Base-by-base conservation (phyloP, 2,888 invertebrate species). In the Coleophora deauratella region DNA sequence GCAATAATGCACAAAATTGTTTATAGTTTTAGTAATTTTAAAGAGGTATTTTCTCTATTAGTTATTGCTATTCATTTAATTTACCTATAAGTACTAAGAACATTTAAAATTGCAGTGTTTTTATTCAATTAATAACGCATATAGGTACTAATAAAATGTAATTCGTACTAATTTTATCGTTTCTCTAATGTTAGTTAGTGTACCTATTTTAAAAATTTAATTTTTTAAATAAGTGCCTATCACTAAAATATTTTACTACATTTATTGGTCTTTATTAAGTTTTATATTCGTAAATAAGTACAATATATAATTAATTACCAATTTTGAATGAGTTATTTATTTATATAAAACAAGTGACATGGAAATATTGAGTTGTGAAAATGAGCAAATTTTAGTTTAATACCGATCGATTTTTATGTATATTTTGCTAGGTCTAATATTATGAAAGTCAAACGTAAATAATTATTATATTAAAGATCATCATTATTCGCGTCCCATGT, bases 211-310 rank as follows among this genome's bases (percentile, higher is more conserved):
- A 68, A 62, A 57, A 57, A 59, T 56, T 56, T 58, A 66, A 67
- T 63, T 58, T 56, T 65, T 70, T 74, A 72, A 51, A 74, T 72
- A 21, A 6, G 3, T 21, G 3, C 6, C 21, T 21, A 21, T 21
- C 6, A 21, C 3, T 21, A 21, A 74, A 74, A 74, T 73, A 72
- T 63, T 74, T 76, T 72, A 78, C 71, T 64, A 53, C 65, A 62
- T 21, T 73, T 78, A 78, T 82, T 82, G 82, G 82, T 82, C 82
- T 66, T 78, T 77, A 75, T 79, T 73, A 77, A 72, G 66, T 46
- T 59, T 59, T 51, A 52, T 47, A 27, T 68, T 65, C 21, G 21
- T 62, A 63, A 58, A 59, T 55, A 59, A 56, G n/a, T n/a, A n/a
- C n/a, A n/a, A n/a, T n/a, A n/a, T n/a, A n/a, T n/a, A n/a, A 64